A percentile compares a stretch with the other conserved stretches of the same genome.
phyloP scores from a whole-genome alignment of 2,113 vertebrate genomes.

The Mesitornis unicolor region DNA sequence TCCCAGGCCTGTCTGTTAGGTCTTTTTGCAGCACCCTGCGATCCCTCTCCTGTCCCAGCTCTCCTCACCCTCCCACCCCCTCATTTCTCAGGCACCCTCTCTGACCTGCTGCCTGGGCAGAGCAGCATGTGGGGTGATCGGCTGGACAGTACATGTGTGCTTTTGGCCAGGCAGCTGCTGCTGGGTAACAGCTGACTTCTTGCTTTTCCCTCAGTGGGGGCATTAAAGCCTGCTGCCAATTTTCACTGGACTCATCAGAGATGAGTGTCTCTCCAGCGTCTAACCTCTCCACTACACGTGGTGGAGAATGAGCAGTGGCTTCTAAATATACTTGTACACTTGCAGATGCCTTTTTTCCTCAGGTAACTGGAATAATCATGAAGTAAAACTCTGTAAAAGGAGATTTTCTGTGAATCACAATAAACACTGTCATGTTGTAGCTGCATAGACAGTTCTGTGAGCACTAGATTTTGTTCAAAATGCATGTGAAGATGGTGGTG shows the following conservation, averaged over 20 bases:
- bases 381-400: not conserved
- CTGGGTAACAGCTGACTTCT: constrained; percentile 44
- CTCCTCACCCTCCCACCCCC: constrained; percentile 49
- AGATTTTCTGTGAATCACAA: not conserved
- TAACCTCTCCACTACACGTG: not conserved
- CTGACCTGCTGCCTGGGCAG: constrained; percentile 48
- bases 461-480: not conserved
- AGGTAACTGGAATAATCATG: not conserved
- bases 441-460: not conserved
- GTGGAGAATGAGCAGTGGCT: not conserved
- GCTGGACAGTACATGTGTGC: not conserved
- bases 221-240: constrained; percentile 36
- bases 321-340: not conserved
- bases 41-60: not conserved
- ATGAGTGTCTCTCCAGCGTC: not conserved
- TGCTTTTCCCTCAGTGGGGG: constrained; percentile 26
- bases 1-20: not conserved
- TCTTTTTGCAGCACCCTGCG: not conserved
- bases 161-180: constrained; percentile 55
- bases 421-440: not conserved
- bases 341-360: not conserved
- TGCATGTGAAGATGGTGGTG: not conserved
- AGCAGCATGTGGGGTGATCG: not conserved
- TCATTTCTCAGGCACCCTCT: constrained; percentile 58
- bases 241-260: not conserved